These are phyloP conservation scores for Macrochelys suwanniensis DNA, from an alignment of 2,797 vertebrate genomes.

Conservation along the genomic window DNA sequence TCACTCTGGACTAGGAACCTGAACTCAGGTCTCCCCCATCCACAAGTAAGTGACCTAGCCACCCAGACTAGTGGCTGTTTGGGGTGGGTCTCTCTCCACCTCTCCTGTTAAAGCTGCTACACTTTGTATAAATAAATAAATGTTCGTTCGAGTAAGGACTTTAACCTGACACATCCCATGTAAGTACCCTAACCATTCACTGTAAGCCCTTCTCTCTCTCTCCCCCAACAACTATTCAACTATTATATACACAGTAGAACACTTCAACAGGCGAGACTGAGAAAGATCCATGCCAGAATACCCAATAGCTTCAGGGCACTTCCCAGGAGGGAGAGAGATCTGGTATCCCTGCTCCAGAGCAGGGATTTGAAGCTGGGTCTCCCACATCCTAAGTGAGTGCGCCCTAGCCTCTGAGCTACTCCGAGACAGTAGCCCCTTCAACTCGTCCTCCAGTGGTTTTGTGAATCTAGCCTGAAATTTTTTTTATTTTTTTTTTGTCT, in stretches of 20 bases:
- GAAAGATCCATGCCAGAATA: neutral
- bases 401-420: neutral
- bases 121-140: neutral
- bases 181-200: neutral
- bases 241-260: neutral
- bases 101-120: neutral
- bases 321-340: no score
- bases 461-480: neutral
- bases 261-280: neutral
- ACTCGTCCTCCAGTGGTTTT: neutral
- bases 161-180: neutral
- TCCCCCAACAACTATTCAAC: neutral
- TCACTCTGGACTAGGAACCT: neutral
- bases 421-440: neutral
- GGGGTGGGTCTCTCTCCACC: neutral
- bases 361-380: neutral
- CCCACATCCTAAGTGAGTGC: neutral
- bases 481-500: no score
- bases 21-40: neutral
- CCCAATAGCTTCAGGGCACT: neutral
- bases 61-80: neutral
- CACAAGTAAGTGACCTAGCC: neutral
- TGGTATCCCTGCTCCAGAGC: neutral
- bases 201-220: neutral
- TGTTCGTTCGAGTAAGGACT: neutral